Conservation (phyloP, 2,113 vertebrate genomes). For the Aepyceros melampus region DNA sequence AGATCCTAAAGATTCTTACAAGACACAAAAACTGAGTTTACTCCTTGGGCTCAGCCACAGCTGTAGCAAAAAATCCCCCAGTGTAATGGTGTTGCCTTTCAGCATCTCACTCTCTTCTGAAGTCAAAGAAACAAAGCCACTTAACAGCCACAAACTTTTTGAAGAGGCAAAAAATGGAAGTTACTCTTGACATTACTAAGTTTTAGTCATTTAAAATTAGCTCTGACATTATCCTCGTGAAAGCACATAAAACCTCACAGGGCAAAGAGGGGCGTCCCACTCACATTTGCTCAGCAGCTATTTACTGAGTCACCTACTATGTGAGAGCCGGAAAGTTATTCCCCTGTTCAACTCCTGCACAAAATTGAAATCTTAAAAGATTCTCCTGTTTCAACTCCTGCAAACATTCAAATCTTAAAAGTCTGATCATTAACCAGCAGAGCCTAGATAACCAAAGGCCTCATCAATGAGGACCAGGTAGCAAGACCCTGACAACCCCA, state of each 20-base stretch:
- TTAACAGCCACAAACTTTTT: not conserved
- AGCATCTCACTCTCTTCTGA: not conserved
- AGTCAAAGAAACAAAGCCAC: not conserved
- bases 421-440: not conserved
- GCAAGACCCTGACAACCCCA: not conserved
- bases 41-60: not conserved
- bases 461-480: too few species aligned
- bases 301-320: not conserved
- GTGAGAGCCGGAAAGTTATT: not conserved
- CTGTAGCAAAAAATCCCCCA: not conserved
- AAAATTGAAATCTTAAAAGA: not conserved
- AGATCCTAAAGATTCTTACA: not conserved
- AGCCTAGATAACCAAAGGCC: not conserved
- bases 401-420: not conserved
- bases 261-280: not conserved
- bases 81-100: not conserved
- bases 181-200: not conserved
- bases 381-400: not conserved
- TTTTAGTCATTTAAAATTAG: not conserved
- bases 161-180: not conserved
- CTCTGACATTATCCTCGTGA: not conserved
- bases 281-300: not conserved
- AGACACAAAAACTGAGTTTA: not conserved
- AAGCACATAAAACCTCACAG: not conserved
- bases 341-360: not conserved